A percentile compares a stretch with the other conserved stretches of the same genome.
These are phyloP conservation scores for Thaumetopoea pityocampa DNA, from an alignment of 1,140 invertebrate genomes.

Conservation along the genomic window DNA sequence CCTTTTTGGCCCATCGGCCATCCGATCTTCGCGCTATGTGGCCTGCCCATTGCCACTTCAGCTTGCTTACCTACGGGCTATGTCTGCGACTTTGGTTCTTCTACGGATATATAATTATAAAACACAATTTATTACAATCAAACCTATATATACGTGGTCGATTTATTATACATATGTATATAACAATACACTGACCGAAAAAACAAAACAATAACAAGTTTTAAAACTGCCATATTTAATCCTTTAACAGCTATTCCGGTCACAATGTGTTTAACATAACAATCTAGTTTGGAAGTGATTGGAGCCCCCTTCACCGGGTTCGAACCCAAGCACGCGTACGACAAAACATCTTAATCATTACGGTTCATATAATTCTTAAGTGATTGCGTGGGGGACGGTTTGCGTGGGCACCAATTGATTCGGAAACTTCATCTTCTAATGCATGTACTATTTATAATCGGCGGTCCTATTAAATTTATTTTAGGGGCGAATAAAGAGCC, in stretches of 20 bases:
- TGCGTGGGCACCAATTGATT: conserved; percentile 67
- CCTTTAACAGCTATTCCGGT: conserved; percentile 64
- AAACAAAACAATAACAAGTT: conserved; percentile 16
- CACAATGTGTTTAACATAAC: conserved; percentile 64
- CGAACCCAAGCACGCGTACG: conserved; percentile 51
- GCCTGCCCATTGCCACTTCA: too few species aligned
- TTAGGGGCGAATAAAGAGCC: conserved; percentile 22
- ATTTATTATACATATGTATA: conserved; percentile 11
- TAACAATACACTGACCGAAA: too few species aligned
- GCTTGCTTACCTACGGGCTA: too few species aligned
- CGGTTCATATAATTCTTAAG: conserved; percentile 73
- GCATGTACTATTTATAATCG: conserved; percentile 37
- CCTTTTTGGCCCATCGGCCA: too few species aligned
- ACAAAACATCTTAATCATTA: conserved; percentile 74
- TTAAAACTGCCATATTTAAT: conserved; percentile 42
- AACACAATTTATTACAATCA: too few species aligned
- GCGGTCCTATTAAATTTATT: conserved; percentile 34
- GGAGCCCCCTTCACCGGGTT: conserved; percentile 31
- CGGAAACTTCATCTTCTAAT: conserved; percentile 58
- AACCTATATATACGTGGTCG: too few species aligned
- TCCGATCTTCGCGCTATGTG: too few species aligned
- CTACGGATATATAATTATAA: too few species aligned
- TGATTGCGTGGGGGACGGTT: conserved; percentile 65
- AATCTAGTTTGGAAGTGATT: conserved; percentile 32
- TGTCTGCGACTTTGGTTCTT: too few species aligned